A percentile compares a stretch with the other conserved stretches of the same genome.
phyloP scores from a whole-genome alignment of 1,140 invertebrate genomes.

The Oedothorax gibbosus region DNA sequence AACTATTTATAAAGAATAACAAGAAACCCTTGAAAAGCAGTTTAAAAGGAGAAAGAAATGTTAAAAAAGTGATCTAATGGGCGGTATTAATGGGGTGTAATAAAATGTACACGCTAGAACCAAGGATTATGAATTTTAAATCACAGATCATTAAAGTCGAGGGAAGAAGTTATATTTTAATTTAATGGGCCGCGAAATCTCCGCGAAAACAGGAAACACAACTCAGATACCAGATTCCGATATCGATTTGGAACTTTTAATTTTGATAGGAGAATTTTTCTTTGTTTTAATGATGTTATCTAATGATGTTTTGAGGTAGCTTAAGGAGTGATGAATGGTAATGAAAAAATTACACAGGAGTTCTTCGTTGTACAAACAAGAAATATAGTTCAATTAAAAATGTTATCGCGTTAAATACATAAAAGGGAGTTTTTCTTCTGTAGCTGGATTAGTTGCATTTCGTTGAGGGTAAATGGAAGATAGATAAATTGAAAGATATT shows the following conservation, averaged over 20 bases:
- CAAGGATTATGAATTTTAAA: constrained; percentile 35
- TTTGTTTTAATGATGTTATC: constrained; percentile 40
- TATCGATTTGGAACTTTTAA: constrained; percentile 30
- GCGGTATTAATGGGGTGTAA: constrained; percentile 36
- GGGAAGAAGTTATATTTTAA: constrained; percentile 19
- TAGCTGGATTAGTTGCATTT: no score
- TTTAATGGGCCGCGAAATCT: constrained; percentile 41
- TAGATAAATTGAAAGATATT: no score
- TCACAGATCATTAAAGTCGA: constrained; percentile 40
- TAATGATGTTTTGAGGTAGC: constrained; percentile 40
- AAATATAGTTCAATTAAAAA: no score
- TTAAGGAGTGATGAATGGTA: background rate
- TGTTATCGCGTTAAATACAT: no score
- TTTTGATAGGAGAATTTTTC: constrained; percentile 35
- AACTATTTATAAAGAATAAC: no score
- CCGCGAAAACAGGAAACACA: constrained; percentile 18
- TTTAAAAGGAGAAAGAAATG: constrained; percentile 13
- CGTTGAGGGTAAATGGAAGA: no score
- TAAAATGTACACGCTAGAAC: constrained; percentile 33
- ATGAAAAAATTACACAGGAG: background rate
- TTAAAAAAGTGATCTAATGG: constrained; percentile 22
- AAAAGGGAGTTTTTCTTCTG: no score
- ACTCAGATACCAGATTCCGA: constrained; percentile 19
- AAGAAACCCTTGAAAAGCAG: constrained; percentile 22
- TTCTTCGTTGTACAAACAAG: no score